phyloP scores from a whole-genome alignment of 2,797 vertebrate species.

The Anableps anableps region DNA sequence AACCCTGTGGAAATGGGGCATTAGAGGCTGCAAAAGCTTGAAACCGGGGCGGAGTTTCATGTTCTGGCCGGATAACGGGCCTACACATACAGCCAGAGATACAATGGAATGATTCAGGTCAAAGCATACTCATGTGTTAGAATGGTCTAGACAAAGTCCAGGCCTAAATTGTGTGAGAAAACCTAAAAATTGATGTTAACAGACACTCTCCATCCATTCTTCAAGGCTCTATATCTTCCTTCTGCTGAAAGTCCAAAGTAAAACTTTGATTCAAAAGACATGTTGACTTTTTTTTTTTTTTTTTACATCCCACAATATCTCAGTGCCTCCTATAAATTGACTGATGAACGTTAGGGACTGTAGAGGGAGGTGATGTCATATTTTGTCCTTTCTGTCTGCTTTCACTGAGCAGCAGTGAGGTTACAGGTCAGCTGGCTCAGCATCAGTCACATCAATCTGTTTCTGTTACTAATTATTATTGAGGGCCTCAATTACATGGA shows the following conservation, averaged over 20 bases:
- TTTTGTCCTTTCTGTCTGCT: conserved; percentile 53
- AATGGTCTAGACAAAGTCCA: not conserved
- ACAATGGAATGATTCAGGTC: not conserved
- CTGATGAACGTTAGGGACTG: conserved; percentile 16
- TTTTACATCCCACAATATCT: conserved; percentile 37
- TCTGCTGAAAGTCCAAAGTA: not conserved
- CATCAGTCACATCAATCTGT: conserved; percentile 72
- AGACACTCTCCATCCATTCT: not conserved
- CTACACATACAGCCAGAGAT: not conserved
- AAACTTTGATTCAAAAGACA: not conserved
- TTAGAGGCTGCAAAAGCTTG: not conserved
- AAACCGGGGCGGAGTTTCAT: not conserved
- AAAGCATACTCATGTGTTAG: not conserved
- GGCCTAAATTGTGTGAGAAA: not conserved
- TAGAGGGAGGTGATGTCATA: conserved; percentile 66
- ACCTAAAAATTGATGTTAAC: not conserved
- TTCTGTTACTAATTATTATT: conserved; percentile 78
- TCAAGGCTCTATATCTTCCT: not conserved
- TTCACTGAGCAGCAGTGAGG: conserved; percentile 52
- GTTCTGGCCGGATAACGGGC: not conserved
- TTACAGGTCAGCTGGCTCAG: conserved; percentile 70
- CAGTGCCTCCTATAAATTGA: conserved; percentile 17
- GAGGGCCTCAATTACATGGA: conserved; percentile 55
- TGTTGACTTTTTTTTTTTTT: conserved; percentile 4
- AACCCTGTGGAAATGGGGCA: no score